Conservation (phyloP, 2,888 invertebrate genomes). For the Catonia carolina region DNA sequence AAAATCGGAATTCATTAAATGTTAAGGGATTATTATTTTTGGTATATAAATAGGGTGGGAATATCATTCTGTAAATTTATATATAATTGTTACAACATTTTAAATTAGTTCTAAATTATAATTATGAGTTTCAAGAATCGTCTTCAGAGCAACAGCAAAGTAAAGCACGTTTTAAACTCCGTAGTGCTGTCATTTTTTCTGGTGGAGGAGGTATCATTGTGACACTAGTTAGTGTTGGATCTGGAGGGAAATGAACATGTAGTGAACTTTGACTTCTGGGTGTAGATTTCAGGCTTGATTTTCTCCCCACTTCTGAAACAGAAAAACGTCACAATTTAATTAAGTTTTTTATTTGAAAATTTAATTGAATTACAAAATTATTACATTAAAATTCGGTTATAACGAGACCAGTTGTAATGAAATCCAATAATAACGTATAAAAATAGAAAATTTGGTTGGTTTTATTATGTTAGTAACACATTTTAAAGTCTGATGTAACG, state of each 20-base stretch:
- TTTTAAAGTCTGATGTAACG: no score
- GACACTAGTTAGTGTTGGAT: constrained; percentile 15
- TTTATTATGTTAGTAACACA: no score
- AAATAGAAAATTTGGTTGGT: no score
- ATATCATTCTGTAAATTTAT: no score
- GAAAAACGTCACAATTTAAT: not conserved
- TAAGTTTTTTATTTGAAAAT: not conserved
- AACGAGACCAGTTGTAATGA: no score
- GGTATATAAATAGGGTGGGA: no score
- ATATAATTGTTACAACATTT: no score
- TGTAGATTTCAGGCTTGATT: constrained; percentile 6
- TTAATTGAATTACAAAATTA: not conserved
- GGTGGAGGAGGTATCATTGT: constrained; percentile 21
- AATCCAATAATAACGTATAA: no score
- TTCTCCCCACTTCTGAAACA: not conserved
- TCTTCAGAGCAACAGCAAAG: constrained; percentile 18
- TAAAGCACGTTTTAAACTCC: constrained; percentile 17
- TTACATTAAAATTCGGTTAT: no score
- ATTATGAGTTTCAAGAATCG: not conserved
- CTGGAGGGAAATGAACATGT: constrained; percentile 23
- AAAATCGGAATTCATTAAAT: no score
- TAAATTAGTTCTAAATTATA: no score
- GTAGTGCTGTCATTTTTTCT: constrained; percentile 15
- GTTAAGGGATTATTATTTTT: no score
- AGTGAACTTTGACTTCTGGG: constrained; percentile 13